Conservation (phyloP, 2,113 vertebrate genomes). For the Telmatochromis sp. region DNA sequence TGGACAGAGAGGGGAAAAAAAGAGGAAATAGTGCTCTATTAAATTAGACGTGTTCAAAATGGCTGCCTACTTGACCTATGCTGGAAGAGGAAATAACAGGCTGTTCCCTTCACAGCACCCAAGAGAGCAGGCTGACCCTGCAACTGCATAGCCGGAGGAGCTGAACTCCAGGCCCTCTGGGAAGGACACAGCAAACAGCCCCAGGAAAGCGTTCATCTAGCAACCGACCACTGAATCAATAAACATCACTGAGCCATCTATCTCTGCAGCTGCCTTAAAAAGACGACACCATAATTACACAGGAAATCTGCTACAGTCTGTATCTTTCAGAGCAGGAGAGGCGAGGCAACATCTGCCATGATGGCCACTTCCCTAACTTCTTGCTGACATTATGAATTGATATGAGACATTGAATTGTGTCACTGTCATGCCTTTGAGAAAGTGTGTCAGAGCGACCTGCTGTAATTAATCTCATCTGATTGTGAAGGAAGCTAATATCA, state of each 20-base stretch:
- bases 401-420: background rate
- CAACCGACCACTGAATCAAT: constrained; percentile 43
- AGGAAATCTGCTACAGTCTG: background rate
- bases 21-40: background rate
- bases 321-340: background rate
- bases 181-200: constrained; percentile 30
- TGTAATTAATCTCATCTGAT: constrained; percentile 4
- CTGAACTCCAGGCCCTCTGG: constrained; percentile 21
- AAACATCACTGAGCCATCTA: constrained; percentile 15
- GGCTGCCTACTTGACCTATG: constrained; percentile 54
- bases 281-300: background rate
- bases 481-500: constrained; percentile 28
- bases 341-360: background rate
- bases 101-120: constrained; percentile 43
- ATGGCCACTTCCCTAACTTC: background rate
- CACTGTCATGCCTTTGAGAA: background rate
- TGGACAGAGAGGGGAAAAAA: background rate
- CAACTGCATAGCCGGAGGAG: constrained; percentile 10
- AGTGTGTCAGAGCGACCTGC: background rate
- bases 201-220: constrained; percentile 11
- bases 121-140: constrained; percentile 49
- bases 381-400: background rate
- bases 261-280: background rate
- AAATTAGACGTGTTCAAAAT: constrained; percentile 43
- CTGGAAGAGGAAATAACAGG: constrained; percentile 47